These are phyloP conservation scores for Pseudochromis fuscus DNA, from an alignment of 2,797 vertebrate genomes.

Conservation along the genomic window DNA sequence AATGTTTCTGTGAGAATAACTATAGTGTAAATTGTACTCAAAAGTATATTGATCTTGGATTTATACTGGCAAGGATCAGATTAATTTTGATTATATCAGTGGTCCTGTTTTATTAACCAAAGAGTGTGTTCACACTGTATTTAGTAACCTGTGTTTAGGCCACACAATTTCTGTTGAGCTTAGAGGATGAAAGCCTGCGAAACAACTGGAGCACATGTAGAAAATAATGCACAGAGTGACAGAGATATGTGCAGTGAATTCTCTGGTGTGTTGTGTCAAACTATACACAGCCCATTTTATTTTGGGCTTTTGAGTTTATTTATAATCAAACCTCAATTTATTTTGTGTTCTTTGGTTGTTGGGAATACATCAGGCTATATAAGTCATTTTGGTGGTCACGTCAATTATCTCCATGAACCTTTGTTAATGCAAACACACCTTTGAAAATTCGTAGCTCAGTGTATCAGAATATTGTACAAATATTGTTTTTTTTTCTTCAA, in stretches of 20 bases:
- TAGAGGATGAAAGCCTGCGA: neutral
- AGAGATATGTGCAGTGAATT: neutral
- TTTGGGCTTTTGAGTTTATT: no score
- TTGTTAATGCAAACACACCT: no score
- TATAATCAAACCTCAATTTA: no score
- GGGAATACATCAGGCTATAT: no score
- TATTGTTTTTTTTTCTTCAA: no score
- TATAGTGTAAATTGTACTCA: neutral
- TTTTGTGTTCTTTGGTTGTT: no score
- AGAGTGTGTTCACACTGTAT: neutral
- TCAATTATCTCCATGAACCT: no score
- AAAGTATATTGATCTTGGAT: neutral
- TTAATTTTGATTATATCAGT: neutral
- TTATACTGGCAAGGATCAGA: neutral
- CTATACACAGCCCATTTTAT: no score
- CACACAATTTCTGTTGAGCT: neutral
- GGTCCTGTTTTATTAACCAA: neutral
- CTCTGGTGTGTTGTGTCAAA: neutral
- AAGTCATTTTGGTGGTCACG: no score
- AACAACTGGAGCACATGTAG: conserved; percentile 6
- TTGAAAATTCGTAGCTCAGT: neutral
- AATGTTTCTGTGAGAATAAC: neutral
- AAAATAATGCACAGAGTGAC: neutral
- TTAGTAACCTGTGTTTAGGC: neutral
- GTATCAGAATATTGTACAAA: no score